Conservation (phyloP, 2,888 invertebrate genomes). For the Heterodera filipjevi region DNA sequence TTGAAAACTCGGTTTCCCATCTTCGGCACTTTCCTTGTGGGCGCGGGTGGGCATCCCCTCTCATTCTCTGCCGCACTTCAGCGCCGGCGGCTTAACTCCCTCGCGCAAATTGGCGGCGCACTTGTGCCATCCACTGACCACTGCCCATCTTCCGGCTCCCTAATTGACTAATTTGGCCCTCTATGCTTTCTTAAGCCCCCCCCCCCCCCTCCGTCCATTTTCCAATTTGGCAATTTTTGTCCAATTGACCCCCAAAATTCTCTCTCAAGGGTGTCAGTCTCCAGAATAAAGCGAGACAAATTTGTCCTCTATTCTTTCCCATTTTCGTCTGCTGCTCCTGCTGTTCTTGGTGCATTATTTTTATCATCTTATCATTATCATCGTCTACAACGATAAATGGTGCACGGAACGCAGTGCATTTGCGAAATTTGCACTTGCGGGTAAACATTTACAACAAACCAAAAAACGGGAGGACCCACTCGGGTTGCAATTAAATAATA, state of each 20-base stretch:
- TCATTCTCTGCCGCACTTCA: too few species aligned
- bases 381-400: too few species aligned
- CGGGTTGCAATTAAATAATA: too few species aligned
- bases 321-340: background rate
- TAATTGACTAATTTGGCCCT: too few species aligned
- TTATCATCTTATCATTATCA: too few species aligned
- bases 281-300: background rate
- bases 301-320: background rate
- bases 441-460: constrained; percentile 43
- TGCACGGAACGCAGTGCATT: constrained; percentile 61
- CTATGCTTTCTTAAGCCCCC: too few species aligned
- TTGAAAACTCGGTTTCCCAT: too few species aligned
- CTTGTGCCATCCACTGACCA: background rate
- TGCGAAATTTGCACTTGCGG: constrained; percentile 64
- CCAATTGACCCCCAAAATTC: background rate
- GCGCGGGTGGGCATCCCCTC: too few species aligned
- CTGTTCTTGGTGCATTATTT: background rate
- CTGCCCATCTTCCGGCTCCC: background rate
- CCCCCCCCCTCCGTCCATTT: too few species aligned
- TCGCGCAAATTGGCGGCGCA: constrained; percentile 17
- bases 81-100: background rate
- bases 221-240: background rate
- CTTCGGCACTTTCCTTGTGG: too few species aligned
- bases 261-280: background rate
- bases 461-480: too few species aligned